These are phyloP conservation scores for Bactericera cockerelli DNA, from an alignment of 1,140 invertebrate genomes.

Conservation along the genomic window DNA sequence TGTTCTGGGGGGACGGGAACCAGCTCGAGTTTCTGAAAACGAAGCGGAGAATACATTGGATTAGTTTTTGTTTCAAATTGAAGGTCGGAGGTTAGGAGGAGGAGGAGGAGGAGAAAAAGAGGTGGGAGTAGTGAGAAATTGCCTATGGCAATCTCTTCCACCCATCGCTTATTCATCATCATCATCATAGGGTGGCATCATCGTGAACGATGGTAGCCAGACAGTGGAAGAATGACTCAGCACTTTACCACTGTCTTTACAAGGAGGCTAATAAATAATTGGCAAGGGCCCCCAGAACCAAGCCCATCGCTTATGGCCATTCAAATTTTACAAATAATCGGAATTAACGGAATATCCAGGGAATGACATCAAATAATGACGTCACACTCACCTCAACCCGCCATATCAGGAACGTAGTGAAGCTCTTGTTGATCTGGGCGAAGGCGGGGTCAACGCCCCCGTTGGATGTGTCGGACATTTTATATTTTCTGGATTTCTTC, in stretches of 20 bases:
- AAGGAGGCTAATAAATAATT: no score
- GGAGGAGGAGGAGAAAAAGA: not conserved
- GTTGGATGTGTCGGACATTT: not conserved
- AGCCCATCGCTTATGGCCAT: no score
- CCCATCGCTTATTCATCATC: no score
- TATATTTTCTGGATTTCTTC: not conserved
- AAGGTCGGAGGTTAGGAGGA: no score
- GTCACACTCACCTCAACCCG: conserved; percentile 20
- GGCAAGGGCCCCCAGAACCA: not conserved
- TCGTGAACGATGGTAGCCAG: no score
- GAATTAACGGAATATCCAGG: no score
- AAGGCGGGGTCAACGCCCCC: conserved; percentile 18
- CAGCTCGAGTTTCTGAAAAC: conserved; percentile 39
- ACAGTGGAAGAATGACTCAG: no score
- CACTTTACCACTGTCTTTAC: no score
- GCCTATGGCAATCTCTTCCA: no score
- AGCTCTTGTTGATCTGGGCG: conserved; percentile 16
- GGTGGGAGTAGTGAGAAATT: not conserved
- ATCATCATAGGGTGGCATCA: no score
- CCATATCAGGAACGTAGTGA: conserved; percentile 21
- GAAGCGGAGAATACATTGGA: not conserved
- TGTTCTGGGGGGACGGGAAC: conserved; percentile 36
- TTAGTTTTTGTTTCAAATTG: not conserved
- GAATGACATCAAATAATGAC: no score
- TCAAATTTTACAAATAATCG: no score